Evolutionary conservation across 2,113 vertebrate genomes (phyloP).

Genomic region (Corythornis madagascariensis): DNA sequence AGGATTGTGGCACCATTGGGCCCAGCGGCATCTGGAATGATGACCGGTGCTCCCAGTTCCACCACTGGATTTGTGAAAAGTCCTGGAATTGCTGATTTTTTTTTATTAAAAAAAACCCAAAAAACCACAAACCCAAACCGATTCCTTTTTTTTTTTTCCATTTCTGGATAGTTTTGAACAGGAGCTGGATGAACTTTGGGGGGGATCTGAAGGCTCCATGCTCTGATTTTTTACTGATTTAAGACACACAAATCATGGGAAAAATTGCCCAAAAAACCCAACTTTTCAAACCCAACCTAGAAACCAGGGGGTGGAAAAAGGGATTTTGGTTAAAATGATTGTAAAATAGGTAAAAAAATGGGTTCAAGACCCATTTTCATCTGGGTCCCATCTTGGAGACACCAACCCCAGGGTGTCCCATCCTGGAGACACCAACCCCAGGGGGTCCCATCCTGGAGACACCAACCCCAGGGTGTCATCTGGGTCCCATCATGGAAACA

Average conservation of each 20-base stretch:
- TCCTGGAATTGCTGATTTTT: not conserved
- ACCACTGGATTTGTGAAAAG: not conserved
- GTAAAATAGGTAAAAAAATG: not conserved
- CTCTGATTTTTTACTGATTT: not conserved
- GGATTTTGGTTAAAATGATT: not conserved
- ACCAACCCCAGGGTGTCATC: not conserved
- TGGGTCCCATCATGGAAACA: too few species aligned
- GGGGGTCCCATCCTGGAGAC: not conserved
- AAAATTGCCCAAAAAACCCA: not conserved
- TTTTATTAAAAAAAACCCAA: too few species aligned
- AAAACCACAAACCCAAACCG: too few species aligned
- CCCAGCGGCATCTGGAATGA: not conserved
- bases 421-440: not conserved
- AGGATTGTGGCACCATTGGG: not conserved
- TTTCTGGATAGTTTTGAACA: not conserved
- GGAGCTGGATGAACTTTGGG: not conserved
- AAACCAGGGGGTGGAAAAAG: not conserved
- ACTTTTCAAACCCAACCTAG: accelerated
- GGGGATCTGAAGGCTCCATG: accelerated
- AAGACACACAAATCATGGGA: accelerated
- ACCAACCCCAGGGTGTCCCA: not conserved
- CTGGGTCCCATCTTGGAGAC: not conserved
- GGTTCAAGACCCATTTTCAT: too few species aligned
- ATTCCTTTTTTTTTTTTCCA: accelerated
- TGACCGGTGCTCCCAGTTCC: not conserved